Evolutionary conservation across 35 echinoderm and acorn worm genomes (phyloP).

Genomic region (Strongylocentrotus purpuratus): DNA sequence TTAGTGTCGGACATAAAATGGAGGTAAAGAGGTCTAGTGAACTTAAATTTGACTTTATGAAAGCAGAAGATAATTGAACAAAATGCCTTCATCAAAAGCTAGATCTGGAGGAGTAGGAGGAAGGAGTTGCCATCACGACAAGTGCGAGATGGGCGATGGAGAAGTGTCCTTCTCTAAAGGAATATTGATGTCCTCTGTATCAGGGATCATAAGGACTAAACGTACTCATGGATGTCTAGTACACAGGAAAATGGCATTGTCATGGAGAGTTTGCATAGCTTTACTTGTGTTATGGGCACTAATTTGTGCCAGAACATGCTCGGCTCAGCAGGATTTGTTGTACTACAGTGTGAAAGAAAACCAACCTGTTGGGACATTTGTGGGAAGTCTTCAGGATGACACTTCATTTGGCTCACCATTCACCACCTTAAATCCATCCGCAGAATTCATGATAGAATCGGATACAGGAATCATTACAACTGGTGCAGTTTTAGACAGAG

Average conservation of each 20-base stretch:
- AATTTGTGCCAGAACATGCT: background rate
- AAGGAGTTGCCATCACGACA: background rate
- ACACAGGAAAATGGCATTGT: constrained; percentile 10
- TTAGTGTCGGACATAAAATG: too few species aligned
- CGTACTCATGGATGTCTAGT: background rate
- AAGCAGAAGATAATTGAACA: background rate
- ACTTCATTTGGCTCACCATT: constrained; percentile 9
- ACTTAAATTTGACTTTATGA: too few species aligned
- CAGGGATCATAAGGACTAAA: background rate
- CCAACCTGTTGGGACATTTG: constrained; percentile 39
- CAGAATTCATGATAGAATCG: constrained; percentile 35
- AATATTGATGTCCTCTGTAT: background rate
- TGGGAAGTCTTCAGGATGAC: constrained; percentile 65
- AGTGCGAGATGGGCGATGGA: background rate
- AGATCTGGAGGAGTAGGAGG: background rate
- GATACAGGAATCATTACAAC: constrained; percentile 63
- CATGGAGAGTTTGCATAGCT: background rate
- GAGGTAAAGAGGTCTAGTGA: too few species aligned
- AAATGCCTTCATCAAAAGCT: background rate
- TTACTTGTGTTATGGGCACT: background rate
- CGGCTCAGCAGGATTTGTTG: background rate
- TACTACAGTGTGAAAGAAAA: constrained; percentile 71
- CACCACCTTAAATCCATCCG: background rate
- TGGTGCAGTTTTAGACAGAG: constrained; percentile 66
- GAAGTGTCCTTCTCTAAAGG: background rate